A percentile compares a stretch with the other conserved stretches of the same genome.
Evolutionary conservation across 1,140 invertebrate species (phyloP).

Genomic region (Camponotus floridanus): DNA sequence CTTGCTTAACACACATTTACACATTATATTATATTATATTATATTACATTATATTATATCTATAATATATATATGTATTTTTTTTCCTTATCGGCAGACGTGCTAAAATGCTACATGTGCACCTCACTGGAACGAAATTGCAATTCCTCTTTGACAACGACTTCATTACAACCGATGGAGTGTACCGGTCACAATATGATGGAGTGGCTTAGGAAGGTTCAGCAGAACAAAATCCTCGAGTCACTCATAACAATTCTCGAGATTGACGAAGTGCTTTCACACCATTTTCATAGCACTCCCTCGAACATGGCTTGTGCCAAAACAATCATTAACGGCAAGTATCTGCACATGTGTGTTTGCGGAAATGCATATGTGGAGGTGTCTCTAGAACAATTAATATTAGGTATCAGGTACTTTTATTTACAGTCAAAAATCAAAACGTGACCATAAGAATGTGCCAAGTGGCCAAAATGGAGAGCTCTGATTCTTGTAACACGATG

Average conservation of each 20-base stretch:
- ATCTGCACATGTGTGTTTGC: not conserved
- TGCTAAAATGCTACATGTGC: conserved; percentile 80
- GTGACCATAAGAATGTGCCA: conserved; percentile 79
- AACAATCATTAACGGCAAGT: conserved; percentile 75
- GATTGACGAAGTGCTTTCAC: conserved; percentile 60
- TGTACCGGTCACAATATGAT: conserved; percentile 71
- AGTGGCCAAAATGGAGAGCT: no score
- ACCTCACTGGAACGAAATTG: conserved; percentile 66
- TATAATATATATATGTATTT: not conserved
- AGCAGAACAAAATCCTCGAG: conserved; percentile 52
- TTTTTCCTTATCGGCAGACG: conserved; percentile 69
- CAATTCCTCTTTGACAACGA: conserved; percentile 64
- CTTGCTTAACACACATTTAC: no score
- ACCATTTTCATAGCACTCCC: conserved; percentile 39
- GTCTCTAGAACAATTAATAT: no score
- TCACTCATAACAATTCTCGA: conserved; percentile 70
- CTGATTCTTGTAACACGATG: conserved; percentile 77
- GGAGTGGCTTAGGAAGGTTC: conserved; percentile 62
- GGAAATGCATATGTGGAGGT: not conserved
- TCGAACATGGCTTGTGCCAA: conserved; percentile 77
- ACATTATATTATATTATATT: no score
- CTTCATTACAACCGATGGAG: conserved; percentile 68
- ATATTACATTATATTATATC: no score
- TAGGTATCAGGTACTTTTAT: not conserved
- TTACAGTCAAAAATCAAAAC: conserved; percentile 58